Percentiles rank a stretch among this genome's conserved stretches.
phyloP scores from a whole-genome alignment of 1,140 invertebrate genomes.

The Hesperophylax magnus region DNA sequence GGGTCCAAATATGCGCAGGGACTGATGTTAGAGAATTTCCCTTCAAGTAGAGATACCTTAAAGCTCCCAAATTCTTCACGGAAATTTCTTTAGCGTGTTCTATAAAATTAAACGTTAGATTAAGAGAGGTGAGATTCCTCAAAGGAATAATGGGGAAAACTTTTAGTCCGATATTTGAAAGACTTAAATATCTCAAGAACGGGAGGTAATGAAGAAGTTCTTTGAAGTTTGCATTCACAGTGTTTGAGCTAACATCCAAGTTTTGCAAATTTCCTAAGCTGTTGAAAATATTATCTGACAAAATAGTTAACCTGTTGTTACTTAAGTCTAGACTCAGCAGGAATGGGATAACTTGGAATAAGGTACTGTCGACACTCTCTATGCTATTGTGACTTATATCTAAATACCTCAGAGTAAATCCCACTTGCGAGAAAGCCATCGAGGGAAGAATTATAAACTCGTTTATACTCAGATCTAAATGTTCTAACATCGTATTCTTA shows the following conservation, averaged over 20 bases:
- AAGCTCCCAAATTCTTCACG: slow-evolving; percentile 74
- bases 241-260: slow-evolving; percentile 86
- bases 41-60: slow-evolving; percentile 77
- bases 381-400: slow-evolving; percentile 86
- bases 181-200: slow-evolving; percentile 81
- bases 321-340: slow-evolving; percentile 85
- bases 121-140: slow-evolving; percentile 80
- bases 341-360: slow-evolving; percentile 86
- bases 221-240: slow-evolving; percentile 87
- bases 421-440: slow-evolving; percentile 80
- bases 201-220: slow-evolving; percentile 92
- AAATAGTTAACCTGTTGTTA: slow-evolving; percentile 84
- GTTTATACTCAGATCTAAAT: slow-evolving; percentile 85
- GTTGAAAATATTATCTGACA: slow-evolving; percentile 91
- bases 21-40: slow-evolving; percentile 78
- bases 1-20: slow-evolving; percentile 75
- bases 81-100: slow-evolving; percentile 74
- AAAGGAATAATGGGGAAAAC: slow-evolving; percentile 81
- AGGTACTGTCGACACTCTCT: slow-evolving; percentile 89
- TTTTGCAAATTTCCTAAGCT: slow-evolving; percentile 83
- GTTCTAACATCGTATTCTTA: slow-evolving; percentile 83
- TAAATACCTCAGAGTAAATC: slow-evolving; percentile 81
- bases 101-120: slow-evolving; percentile 83
- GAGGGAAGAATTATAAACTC: slow-evolving; percentile 83
- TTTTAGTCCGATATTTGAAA: slow-evolving; percentile 82